Evolutionary conservation across 2,888 invertebrate genomes (phyloP).

Genomic region (Hydroisotoma schaefferi): DNA sequence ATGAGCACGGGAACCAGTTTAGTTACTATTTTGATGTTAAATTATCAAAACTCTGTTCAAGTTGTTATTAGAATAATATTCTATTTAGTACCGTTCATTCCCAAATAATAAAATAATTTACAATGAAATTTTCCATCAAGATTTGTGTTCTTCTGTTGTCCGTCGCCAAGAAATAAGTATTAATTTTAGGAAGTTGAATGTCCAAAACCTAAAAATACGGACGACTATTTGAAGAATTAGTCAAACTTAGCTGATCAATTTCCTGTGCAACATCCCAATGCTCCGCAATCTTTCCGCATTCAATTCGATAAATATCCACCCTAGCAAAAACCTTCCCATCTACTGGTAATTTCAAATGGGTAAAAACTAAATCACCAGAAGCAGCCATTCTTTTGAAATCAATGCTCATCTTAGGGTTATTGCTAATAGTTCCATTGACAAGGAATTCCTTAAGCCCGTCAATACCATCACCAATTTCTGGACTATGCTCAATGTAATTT

Average conservation of each 20-base stretch:
- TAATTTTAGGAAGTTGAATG: not conserved
- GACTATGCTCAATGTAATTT: conserved; percentile 18
- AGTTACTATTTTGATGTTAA: too few species aligned
- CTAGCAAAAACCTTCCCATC: not conserved
- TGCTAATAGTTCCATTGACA: not conserved
- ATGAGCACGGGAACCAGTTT: too few species aligned
- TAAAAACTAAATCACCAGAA: conserved; percentile 13
- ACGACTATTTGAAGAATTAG: conserved; percentile 4
- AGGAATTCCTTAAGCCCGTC: not conserved
- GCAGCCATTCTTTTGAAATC: conserved; percentile 8
- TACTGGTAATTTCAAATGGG: not conserved
- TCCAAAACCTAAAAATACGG: conserved; percentile 10
- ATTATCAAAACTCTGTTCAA: too few species aligned
- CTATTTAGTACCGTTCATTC: too few species aligned
- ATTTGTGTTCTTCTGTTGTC: too few species aligned
- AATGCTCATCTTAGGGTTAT: not conserved
- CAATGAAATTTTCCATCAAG: too few species aligned
- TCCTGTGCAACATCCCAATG: conserved; percentile 19
- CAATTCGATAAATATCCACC: conserved; percentile 14
- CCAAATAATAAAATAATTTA: too few species aligned
- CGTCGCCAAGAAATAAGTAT: too few species aligned
- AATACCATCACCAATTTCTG: conserved; percentile 10
- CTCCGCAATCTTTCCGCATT: conserved; percentile 15
- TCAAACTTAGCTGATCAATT: not conserved
- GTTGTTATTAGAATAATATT: too few species aligned